Evolutionary conservation across 2,888 invertebrate species (phyloP), one percentile per base, ranked within the genome.

Genomic region (Litoditis marina): DNA sequence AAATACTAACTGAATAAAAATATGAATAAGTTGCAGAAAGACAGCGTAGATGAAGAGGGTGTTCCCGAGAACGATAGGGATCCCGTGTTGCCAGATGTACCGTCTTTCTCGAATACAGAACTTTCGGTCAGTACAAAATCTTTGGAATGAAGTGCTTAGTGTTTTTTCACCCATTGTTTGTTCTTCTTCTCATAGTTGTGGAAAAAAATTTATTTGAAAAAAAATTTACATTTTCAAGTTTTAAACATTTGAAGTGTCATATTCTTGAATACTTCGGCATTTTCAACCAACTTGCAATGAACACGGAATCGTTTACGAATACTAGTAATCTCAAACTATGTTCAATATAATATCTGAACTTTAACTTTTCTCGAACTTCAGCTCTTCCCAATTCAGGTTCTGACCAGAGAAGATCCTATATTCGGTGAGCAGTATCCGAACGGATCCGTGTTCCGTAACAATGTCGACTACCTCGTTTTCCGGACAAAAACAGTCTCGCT

Each of bases 401-500:
- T 76, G 28, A 76, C 76, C 22, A 56, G 76, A 64, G 68, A 68
- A 19, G 73, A 76, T 60, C 76, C 76, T 0, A 71, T 76, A 56
- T 76, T 72, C 36, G 76, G 76, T 1, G 70, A 68, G 28, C 76
- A 76, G 63, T 76, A 76, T 53, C 64, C 58, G 51, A 69, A 76
- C 39, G 76, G 76, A 51, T 73, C 73, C 5, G 61, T 76, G 47
- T 80, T 79, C 56, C 71, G 74, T 1, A 77, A 76, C 42, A 66
- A 73, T 39, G 50, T 60, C 22, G 78, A 78, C 53, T 80, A 78
- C 52, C 69, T 78, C 53, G 76, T 78, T 1, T 80, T 75, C 59
- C 59, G 79, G 16, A 80, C 80, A 2, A 64, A 71, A 28, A 77
- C 78, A 7, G 78, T 80, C 27, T 73, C 78, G n/a, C 66, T 78